phyloP scores from a whole-genome alignment of 2,797 vertebrate genomes.

The Tenualosa ilisha region DNA sequence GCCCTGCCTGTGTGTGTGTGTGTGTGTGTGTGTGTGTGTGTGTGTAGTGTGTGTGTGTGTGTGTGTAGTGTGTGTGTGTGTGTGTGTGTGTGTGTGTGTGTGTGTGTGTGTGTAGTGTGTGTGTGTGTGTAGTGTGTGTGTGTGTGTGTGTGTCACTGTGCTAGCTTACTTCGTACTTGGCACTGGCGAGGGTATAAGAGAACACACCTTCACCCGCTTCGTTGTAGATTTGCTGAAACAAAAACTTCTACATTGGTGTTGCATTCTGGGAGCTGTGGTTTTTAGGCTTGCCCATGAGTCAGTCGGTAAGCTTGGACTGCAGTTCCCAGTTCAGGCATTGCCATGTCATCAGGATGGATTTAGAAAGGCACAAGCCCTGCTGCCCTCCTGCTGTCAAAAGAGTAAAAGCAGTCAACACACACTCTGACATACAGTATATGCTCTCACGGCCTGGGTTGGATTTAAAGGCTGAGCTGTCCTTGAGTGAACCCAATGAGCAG shows the following conservation, averaged over 20 bases:
- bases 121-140: too few species aligned
- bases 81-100: too few species aligned
- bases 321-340: neutral
- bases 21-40: too few species aligned
- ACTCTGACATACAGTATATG: neutral
- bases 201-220: neutral
- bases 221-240: neutral
- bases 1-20: too few species aligned
- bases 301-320: neutral
- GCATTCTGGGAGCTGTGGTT: conserved; percentile 12
- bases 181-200: neutral
- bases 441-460: neutral
- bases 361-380: neutral
- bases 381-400: neutral
- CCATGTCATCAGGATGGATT: neutral
- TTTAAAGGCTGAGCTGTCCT: neutral
- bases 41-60: too few species aligned
- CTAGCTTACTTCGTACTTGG: neutral
- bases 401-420: neutral
- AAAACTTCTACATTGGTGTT: neutral
- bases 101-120: too few species aligned
- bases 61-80: too few species aligned
- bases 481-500: neutral
- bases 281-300: neutral
- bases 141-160: too few species aligned